Conservation (phyloP, 2,797 vertebrate genomes). For the Micromesistius poutassou region DNA sequence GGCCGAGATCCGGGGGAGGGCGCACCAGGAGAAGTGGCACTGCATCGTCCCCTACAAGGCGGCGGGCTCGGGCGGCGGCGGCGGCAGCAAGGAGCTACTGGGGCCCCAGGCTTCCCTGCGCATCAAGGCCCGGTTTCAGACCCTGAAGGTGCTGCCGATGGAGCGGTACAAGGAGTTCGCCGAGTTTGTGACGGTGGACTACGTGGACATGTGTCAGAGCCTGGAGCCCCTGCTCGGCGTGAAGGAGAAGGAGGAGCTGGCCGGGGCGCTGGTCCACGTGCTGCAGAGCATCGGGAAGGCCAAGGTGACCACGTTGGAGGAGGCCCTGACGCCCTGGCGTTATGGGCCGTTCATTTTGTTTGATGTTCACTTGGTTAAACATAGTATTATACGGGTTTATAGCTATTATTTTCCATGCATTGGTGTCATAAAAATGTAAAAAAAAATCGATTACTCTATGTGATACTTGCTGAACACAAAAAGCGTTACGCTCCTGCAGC, state of each 20-base stretch:
- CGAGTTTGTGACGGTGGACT: slow-evolving; percentile 86
- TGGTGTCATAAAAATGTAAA: background rate
- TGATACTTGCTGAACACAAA: background rate
- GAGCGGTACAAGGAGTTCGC: slow-evolving; percentile 94
- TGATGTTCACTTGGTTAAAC: background rate
- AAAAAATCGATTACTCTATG: background rate
- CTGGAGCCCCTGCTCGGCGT: slow-evolving; percentile 83
- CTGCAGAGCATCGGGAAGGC: slow-evolving; percentile 90
- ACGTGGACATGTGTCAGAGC: slow-evolving; percentile 79
- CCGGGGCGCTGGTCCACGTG: slow-evolving; percentile 84
- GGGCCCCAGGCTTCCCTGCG: slow-evolving; percentile 75
- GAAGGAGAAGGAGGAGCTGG: slow-evolving; percentile 89
- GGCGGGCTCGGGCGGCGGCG: slow-evolving; percentile 36
- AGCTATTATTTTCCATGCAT: background rate
- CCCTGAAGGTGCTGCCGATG: slow-evolving; percentile 84
- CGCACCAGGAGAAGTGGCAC: slow-evolving; percentile 86
- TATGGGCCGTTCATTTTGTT: background rate
- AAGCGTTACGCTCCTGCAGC: background rate
- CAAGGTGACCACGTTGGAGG: slow-evolving; percentile 80
- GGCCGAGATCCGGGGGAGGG: slow-evolving; percentile 67
- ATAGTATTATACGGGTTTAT: background rate
- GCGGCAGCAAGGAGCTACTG: slow-evolving; percentile 56
- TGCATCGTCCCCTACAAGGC: slow-evolving; percentile 71
- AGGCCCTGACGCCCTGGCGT: no score
- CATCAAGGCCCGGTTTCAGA: slow-evolving; percentile 81